Conservation (phyloP, 2,113 vertebrate species). For the Seriola aureovittata region DNA sequence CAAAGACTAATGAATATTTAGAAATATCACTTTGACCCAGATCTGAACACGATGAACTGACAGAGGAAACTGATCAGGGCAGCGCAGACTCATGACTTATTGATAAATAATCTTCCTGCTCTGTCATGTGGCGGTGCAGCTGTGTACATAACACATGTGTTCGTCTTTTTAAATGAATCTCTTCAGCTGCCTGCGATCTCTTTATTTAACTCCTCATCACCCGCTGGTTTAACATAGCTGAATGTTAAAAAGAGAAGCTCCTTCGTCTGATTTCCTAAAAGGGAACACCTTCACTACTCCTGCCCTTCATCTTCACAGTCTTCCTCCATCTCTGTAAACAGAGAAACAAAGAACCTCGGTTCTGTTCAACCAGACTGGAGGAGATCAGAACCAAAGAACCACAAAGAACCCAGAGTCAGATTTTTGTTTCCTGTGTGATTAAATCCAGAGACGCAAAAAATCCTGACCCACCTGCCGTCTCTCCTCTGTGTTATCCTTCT, state of each 20-base stretch:
- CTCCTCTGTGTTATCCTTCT: neutral
- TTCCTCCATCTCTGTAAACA: neutral
- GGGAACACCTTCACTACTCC: no score
- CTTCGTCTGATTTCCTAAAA: neutral
- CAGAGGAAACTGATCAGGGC: neutral
- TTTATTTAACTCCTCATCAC: neutral
- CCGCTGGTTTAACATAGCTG: neutral
- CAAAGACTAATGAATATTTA: no score
- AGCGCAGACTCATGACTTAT: constrained; percentile 23
- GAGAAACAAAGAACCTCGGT: neutral
- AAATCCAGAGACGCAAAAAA: constrained; percentile 12
- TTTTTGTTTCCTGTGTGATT: constrained; percentile 4
- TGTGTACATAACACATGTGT: constrained; percentile 8
- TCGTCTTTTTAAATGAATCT: neutral
- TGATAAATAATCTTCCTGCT: constrained; percentile 3
- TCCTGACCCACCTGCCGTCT: neutral
- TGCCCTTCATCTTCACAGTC: neutral
- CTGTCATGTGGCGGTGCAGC: neutral
- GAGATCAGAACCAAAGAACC: constrained; percentile 7
- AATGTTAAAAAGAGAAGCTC: neutral
- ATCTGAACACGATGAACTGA: neutral
- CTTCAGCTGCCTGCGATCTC: neutral
- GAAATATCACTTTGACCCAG: neutral
- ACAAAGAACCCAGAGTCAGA: neutral
- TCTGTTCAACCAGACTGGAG: neutral